Conservation (phyloP, 2,113 vertebrate species). For the Cinclus cinclus region DNA sequence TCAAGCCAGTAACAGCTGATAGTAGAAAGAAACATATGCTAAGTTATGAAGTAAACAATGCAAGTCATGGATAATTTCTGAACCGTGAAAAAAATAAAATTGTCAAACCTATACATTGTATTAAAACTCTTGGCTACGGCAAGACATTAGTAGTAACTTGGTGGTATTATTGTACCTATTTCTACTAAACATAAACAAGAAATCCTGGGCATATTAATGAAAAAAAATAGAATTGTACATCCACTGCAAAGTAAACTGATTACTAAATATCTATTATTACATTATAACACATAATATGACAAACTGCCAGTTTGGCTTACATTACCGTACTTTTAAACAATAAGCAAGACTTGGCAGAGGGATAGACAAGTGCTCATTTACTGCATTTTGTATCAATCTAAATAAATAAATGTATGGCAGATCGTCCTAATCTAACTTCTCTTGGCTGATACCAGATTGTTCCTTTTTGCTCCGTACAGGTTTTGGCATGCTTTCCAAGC, state of each 20-base stretch:
- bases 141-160: constrained; percentile 44
- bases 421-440: not conserved
- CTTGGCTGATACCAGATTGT: not conserved
- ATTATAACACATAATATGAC: constrained; percentile 15
- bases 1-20: not conserved
- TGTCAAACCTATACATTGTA: not conserved
- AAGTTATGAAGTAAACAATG: not conserved
- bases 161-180: constrained; percentile 22
- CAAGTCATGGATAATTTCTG: not conserved
- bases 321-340: constrained; percentile 28
- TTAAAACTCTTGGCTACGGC: constrained; percentile 25
- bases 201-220: constrained; percentile 11
- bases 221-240: constrained; percentile 48
- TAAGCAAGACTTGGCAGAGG: constrained; percentile 27
- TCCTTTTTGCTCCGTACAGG: not conserved
- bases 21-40: not conserved
- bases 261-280: constrained; percentile 55
- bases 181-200: constrained; percentile 43
- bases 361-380: constrained; percentile 13
- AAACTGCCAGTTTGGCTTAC: constrained; percentile 50
- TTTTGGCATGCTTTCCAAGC: not conserved
- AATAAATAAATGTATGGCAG: constrained; percentile 9
- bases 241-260: constrained; percentile 45
- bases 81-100: not conserved
- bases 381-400: constrained; percentile 8